Evolutionary conservation across 2,888 invertebrate species (phyloP), one percentile per base, ranked within the genome.

Genomic region (Pristionchus japonicus): DNA sequence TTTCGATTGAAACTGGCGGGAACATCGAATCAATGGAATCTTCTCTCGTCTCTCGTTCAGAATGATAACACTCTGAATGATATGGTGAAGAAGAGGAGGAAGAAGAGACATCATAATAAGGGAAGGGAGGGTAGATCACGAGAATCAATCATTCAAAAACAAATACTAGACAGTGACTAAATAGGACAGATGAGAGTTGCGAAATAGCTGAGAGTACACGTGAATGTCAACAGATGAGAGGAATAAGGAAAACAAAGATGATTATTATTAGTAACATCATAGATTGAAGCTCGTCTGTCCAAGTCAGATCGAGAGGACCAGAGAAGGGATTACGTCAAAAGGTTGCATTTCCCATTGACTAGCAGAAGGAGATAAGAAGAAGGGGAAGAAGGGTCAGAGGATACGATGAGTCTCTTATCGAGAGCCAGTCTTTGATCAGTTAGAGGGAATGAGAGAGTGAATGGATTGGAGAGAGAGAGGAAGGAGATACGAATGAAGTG

Each of bases 1-100:
- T 31, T 34, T 67, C 11, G 34, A 74, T 7, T 74, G 74, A 31
- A 74, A 31, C n/a, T 37, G 20, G 40, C 17, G 74, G 40, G 74
- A 74, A 40, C 31, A n/a, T 23, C 37, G 31, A 74, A 74, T 74
- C 74, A 74, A 74, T 74, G 37, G 74, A 37, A 74, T 74, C 74
- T 67, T 34, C 64, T 23, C 70, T 31, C 70, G 20, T 34, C 70
- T 70, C 70, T 74, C 74, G 74, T 74, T 74, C 74, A 74, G 74
- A 74, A 74, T 74, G 74, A 74, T 74, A 74, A 74, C 74, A 74
- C 74, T 40, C 74, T 23, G 64, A 74, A 37, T 74, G 74, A 74
- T 74, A 74, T 49, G 82, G 49, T 4, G 52, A 43, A 47, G 77
- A 80, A 43, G 77, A 80, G 15, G 77, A 80, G 77, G 23, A n/a